Conservation (phyloP, 2,888 invertebrate genomes). For the Pristionchus fissidentatus region DNA sequence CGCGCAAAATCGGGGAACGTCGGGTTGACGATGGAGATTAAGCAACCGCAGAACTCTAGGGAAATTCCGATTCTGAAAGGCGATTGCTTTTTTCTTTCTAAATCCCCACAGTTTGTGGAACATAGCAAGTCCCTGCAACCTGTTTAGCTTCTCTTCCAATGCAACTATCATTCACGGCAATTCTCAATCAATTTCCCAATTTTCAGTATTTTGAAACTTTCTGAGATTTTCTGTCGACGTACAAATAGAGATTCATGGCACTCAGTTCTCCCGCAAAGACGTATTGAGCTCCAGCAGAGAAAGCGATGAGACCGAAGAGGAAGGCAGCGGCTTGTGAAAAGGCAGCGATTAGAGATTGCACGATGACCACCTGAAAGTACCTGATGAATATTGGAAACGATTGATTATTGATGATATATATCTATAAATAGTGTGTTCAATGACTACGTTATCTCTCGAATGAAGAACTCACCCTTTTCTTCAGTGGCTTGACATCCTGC, state of each 20-base stretch:
- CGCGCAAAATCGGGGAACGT: conserved; percentile 10
- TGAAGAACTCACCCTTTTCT: no score
- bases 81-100: no score
- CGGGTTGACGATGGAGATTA: neutral
- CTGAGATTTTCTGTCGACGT: no score
- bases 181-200: neutral
- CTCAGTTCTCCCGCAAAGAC: neutral
- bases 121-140: no score
- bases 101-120: no score
- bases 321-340: neutral
- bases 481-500: neutral
- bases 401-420: neutral
- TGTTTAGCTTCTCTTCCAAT: no score
- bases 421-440: neutral
- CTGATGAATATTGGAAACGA: neutral
- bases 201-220: neutral
- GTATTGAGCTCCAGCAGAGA: neutral
- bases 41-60: conserved; percentile 6
- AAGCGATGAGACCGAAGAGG: neutral
- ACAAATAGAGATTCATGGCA: neutral
- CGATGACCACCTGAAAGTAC: neutral
- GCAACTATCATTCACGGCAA: neutral
- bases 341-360: neutral
- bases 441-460: no score
- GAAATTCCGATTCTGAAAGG: neutral